Percentiles rank a stretch among this genome's conserved stretches.
phyloP scores from a whole-genome alignment of 2,888 invertebrate genomes.

The Morpho helenor region DNA sequence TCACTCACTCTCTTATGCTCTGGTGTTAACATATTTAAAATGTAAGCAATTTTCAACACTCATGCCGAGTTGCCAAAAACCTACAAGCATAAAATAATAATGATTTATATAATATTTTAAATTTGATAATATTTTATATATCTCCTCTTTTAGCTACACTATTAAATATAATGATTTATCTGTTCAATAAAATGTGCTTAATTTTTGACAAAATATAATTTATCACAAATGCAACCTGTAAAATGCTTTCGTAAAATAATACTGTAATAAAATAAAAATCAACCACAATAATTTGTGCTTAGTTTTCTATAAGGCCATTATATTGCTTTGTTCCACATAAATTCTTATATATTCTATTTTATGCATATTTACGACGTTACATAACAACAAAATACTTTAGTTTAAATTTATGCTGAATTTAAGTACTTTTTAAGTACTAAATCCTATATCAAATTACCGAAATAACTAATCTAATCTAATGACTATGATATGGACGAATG shows the following conservation, averaged over 20 bases:
- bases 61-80: too few relatives aligned
- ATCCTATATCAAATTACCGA: slow-evolving; percentile 34
- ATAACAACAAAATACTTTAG: slow-evolving; percentile 5
- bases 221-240: slow-evolving; percentile 51
- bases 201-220: slow-evolving; percentile 29
- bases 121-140: background rate
- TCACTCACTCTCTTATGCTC: too few relatives aligned
- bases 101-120: background rate
- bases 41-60: too few relatives aligned
- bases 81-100: background rate
- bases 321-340: slow-evolving; percentile 52
- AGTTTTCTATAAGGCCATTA: slow-evolving; percentile 54
- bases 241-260: slow-evolving; percentile 53
- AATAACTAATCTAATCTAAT: slow-evolving; percentile 54
- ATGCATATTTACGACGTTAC: slow-evolving; percentile 22
- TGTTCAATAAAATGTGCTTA: slow-evolving; percentile 10
- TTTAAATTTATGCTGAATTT: slow-evolving; percentile 27
- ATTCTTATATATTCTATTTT: slow-evolving; percentile 21
- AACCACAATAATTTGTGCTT: slow-evolving; percentile 41
- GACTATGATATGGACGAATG: slow-evolving; percentile 77
- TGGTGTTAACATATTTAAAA: too few relatives aligned
- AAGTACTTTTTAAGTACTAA: slow-evolving; percentile 71
- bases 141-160: slow-evolving; percentile 1
- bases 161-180: slow-evolving; percentile 15
- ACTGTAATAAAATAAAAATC: slow-evolving; percentile 47